Percentiles rank a stretch among this genome's conserved stretches.
Evolutionary conservation across 2,888 invertebrate genomes (phyloP).

Genomic region (Patella caerulea): DNA sequence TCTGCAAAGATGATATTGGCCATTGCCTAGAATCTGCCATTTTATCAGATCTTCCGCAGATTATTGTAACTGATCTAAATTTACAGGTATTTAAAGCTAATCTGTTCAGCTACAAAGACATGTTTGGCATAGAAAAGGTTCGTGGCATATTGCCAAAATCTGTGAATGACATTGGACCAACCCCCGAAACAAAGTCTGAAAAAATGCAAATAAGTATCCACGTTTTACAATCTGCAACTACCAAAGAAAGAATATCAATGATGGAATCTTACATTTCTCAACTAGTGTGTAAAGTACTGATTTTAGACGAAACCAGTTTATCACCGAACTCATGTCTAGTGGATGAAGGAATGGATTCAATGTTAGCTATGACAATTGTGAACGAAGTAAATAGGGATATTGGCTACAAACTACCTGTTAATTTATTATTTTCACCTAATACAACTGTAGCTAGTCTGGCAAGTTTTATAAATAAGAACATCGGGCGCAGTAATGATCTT

Average conservation of each 20-base stretch:
- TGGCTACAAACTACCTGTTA: slow-evolving; percentile 31
- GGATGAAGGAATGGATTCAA: slow-evolving; percentile 47
- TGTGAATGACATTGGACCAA: too few species aligned
- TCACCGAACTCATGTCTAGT: slow-evolving; percentile 33
- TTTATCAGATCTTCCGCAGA: not conserved
- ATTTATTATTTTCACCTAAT: not conserved
- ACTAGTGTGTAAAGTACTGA: slow-evolving; percentile 34
- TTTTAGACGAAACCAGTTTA: slow-evolving; percentile 33
- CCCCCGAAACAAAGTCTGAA: too few species aligned
- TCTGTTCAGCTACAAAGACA: too few species aligned
- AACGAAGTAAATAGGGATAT: slow-evolving; percentile 32
- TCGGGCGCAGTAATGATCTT: not conserved
- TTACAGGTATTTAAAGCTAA: not conserved
- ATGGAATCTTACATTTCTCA: not conserved
- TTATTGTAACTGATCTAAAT: not conserved
- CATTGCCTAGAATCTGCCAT: not conserved
- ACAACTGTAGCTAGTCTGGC: not conserved
- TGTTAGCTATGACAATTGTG: slow-evolving; percentile 45
- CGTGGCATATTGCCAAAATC: too few species aligned
- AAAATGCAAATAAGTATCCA: too few species aligned
- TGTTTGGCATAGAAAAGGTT: too few species aligned
- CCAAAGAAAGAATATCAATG: too few species aligned
- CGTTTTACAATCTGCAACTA: too few species aligned
- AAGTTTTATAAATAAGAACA: not conserved
- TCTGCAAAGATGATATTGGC: not conserved